Base-by-base conservation (phyloP, 2,888 invertebrate genomes). In the Creontiades dilutus region DNA sequence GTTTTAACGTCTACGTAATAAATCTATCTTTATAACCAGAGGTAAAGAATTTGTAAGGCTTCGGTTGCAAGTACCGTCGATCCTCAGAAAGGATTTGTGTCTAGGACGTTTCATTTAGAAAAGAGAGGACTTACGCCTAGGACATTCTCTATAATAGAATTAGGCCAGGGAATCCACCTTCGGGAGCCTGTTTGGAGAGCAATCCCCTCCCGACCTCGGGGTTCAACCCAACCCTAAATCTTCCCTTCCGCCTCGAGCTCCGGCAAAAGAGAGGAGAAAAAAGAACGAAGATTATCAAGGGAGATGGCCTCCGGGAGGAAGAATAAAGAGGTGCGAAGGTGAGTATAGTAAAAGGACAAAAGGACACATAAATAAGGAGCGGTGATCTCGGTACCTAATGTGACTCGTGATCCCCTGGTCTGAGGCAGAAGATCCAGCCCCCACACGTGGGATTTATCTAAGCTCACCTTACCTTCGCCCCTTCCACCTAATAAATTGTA, bases 311-410 rank as follows among this genome's bases (percentile, higher is more conserved):
- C 55, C 27, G 75, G 16, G 75, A 46, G 46, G 86, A 48, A 86
- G 86, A 86, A 86, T 47, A 82, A 82, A 19, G 82, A 82, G 82
- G 88, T 78, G 88, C 78, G 88, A 78, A 88, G 80, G 88, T 78
- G 88, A 88, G 78, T 88, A 76, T 88, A 88, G 88, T 88, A 88
- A 88, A 88, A 88, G 88, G 88, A 88, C 88, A 88, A 88, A 88
- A 61, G 88, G 78, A 88, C 88, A 48, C 88, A 88, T 88, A 88
- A 88, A 88, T 88, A 88, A 88, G 55, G 88, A 88, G 88, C 57
- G 80, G 88, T 88, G 88, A 85, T 88, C 88, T 68, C 88, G 55
- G 80, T 78, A 48, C 88, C 88, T 88, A 88, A 88, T 88, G 88
- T 88, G 88, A 88, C 88, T 88, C 86, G 78, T 88, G 88, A 88